Evolutionary conservation across 1,140 invertebrate genomes (phyloP).

Genomic region (Zaprionus kolodkinae): DNA sequence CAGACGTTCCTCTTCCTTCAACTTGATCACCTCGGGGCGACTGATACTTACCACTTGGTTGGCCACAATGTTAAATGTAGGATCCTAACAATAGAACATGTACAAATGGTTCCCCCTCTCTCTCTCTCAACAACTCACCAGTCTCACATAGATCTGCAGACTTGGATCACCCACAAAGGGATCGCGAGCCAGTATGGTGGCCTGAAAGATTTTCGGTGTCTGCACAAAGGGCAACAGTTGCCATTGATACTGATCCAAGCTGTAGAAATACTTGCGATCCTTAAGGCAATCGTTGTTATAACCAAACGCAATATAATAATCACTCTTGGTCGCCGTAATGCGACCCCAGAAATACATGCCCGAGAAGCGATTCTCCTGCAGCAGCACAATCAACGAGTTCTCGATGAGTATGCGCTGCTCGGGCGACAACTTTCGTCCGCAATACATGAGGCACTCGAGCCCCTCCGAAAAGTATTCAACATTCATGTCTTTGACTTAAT

Average conservation of each 20-base stretch:
- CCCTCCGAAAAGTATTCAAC: slow-evolving; percentile 76
- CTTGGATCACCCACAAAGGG: slow-evolving; percentile 87
- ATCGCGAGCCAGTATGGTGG: slow-evolving; percentile 86
- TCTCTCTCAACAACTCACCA: slow-evolving; percentile 54
- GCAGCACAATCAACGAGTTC: slow-evolving; percentile 89
- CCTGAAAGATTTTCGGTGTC: slow-evolving; percentile 86
- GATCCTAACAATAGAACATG: slow-evolving; percentile 55
- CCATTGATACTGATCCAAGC: slow-evolving; percentile 89
- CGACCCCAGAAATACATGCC: slow-evolving; percentile 91
- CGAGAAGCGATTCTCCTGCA: slow-evolving; percentile 90
- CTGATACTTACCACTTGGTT: slow-evolving; percentile 85
- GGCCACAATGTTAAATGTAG: slow-evolving; percentile 78
- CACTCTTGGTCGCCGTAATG: slow-evolving; percentile 87
- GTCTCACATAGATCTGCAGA: slow-evolving; percentile 84
- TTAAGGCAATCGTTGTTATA: slow-evolving; percentile 88
- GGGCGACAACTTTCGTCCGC: slow-evolving; percentile 87
- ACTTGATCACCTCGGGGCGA: slow-evolving; percentile 84
- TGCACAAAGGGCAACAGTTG: slow-evolving; percentile 87
- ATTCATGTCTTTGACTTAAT: slow-evolving; percentile 64
- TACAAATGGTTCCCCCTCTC: neutral
- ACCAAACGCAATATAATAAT: slow-evolving; percentile 91
- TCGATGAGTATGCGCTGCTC: slow-evolving; percentile 88
- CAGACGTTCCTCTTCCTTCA: slow-evolving; percentile 92
- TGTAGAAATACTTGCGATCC: slow-evolving; percentile 89
- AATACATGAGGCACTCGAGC: slow-evolving; percentile 80